Percentiles rank a stretch among this genome's conserved stretches.
phyloP scores from a whole-genome alignment of 2,113 vertebrate species.

The Craseonycteris thonglongyai region DNA sequence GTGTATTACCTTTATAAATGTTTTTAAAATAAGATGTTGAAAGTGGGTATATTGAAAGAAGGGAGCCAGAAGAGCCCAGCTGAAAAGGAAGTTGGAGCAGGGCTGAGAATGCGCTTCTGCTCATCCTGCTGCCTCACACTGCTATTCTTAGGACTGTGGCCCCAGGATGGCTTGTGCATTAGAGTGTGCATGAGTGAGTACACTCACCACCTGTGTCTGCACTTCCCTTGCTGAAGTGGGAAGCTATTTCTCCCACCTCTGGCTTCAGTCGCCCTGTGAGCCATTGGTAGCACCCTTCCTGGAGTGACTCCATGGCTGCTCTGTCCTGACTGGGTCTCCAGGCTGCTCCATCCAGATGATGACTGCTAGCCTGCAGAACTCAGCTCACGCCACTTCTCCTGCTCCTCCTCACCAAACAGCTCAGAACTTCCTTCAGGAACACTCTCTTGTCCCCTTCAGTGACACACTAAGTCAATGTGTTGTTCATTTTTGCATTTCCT shows the following conservation, averaged over 20 bases:
- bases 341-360: not conserved
- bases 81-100: not conserved
- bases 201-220: not conserved
- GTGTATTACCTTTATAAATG: not conserved
- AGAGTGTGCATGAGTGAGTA: not conserved
- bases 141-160: not conserved
- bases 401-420: not conserved
- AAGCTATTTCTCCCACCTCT: not conserved
- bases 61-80: not conserved
- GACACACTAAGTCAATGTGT: not conserved
- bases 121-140: not conserved
- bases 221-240: not conserved
- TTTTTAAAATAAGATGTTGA: not conserved
- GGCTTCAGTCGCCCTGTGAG: not conserved
- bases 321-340: not conserved
- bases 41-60: not conserved
- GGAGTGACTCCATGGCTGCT: accelerated
- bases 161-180: not conserved
- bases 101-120: not conserved
- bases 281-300: not conserved
- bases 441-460: not conserved
- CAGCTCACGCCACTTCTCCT: not conserved
- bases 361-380: not conserved
- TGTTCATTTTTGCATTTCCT: not conserved
- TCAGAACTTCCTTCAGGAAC: not conserved